Percentiles rank a stretch among this genome's conserved stretches.
phyloP scores from a whole-genome alignment of 2,888 invertebrate genomes.

The Orgyia antiqua region DNA sequence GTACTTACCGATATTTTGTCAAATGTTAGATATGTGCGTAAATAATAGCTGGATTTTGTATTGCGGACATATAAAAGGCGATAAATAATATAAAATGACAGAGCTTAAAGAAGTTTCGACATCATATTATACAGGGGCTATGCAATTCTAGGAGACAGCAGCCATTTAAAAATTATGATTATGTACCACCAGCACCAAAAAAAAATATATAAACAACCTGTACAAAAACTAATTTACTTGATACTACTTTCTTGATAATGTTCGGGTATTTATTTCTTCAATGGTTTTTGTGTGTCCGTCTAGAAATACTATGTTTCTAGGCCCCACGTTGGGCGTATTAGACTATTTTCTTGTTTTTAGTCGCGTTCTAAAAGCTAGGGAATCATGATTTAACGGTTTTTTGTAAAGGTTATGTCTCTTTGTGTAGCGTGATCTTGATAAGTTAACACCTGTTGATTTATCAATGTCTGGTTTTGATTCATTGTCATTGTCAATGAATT shows the following conservation, averaged over 20 bases:
- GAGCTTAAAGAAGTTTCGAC: no score
- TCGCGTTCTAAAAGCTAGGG: constrained; percentile 4
- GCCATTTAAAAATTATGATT: constrained; percentile 9
- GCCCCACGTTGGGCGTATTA: no score
- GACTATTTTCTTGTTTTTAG: background rate
- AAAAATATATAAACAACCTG: constrained; percentile 12
- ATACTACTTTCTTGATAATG: no score
- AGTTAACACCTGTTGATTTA: background rate
- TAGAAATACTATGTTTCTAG: no score
- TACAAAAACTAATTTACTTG: no score
- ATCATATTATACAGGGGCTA: constrained; percentile 9
- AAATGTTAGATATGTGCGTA: no score
- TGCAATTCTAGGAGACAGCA: constrained; percentile 6
- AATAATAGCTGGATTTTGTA: no score
- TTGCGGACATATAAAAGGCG: no score
- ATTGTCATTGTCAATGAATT: background rate
- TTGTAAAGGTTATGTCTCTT: constrained; percentile 3
- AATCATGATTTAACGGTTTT: constrained; percentile 3
- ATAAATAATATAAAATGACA: no score
- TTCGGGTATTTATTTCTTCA: no score
- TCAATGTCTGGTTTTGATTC: constrained; percentile 2
- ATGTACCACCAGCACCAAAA: constrained; percentile 10
- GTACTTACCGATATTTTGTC: no score
- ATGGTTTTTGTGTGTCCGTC: no score
- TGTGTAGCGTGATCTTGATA: constrained; percentile 5